These are phyloP conservation scores for Alosa alosa DNA, from an alignment of 2,113 vertebrate genomes.

Conservation along the genomic window DNA sequence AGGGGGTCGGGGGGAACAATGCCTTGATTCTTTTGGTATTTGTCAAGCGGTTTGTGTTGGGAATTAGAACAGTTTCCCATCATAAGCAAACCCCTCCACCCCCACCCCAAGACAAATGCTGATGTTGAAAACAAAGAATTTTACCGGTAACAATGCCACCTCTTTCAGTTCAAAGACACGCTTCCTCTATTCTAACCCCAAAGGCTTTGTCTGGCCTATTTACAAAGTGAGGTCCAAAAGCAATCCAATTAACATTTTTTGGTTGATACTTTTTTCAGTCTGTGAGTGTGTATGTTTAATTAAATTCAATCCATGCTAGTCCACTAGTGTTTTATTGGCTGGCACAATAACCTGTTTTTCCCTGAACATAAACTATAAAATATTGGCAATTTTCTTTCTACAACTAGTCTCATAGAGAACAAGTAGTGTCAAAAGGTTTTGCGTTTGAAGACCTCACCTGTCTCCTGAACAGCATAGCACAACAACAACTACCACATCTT, in stretches of 20 bases:
- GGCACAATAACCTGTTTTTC: not conserved
- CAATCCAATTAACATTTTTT: constrained; percentile 28
- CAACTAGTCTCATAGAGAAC: not conserved
- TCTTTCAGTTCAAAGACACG: constrained; percentile 42
- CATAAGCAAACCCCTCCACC: constrained; percentile 49
- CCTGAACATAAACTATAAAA: not conserved
- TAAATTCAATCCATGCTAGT: not conserved
- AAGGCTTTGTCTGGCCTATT: constrained; percentile 23
- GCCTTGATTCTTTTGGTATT: constrained; percentile 25
- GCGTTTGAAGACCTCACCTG: not conserved
- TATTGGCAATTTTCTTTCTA: no score
- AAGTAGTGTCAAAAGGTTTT: not conserved
- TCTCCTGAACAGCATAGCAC: not conserved
- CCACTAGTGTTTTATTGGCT: not conserved
- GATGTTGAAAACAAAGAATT: constrained; percentile 53
- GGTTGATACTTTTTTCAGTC: not conserved
- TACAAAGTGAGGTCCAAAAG: constrained; percentile 20
- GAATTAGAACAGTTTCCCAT: constrained; percentile 43
- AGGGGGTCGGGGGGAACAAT: not conserved
- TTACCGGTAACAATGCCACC: constrained; percentile 47
- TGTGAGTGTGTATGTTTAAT: not conserved
- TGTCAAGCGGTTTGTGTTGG: constrained; percentile 29
- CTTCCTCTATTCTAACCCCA: constrained; percentile 38
- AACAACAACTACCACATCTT: not conserved
- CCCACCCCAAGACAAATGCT: constrained; percentile 50